Conservation (phyloP, 2,888 invertebrate species). For the Thereva nobilitata region DNA sequence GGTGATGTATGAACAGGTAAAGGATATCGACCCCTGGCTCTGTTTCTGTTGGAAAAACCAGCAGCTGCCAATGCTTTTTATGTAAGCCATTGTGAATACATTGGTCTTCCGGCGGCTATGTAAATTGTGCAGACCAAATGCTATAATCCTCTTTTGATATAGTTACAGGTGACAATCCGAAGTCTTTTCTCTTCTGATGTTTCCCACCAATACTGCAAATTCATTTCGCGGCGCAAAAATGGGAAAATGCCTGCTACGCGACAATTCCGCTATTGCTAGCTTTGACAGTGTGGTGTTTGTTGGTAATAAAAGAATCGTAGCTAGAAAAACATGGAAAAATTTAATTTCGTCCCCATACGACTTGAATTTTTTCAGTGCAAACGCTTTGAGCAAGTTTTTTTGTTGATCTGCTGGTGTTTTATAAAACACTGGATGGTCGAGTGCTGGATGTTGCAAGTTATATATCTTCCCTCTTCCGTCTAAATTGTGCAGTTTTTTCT, state of each 20-base stretch:
- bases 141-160: slow-evolving; percentile 28
- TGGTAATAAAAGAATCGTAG: neutral
- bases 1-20: slow-evolving; percentile 16
- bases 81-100: slow-evolving; percentile 15
- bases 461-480: neutral
- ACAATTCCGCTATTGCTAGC: neutral
- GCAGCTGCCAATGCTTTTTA: slow-evolving; percentile 21
- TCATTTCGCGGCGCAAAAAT: slow-evolving; percentile 27
- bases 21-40: neutral
- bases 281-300: slow-evolving; percentile 19
- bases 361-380: slow-evolving; percentile 20
- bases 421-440: neutral
- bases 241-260: neutral
- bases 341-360: slow-evolving; percentile 15
- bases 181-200: slow-evolving; percentile 22
- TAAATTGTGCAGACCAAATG: slow-evolving; percentile 23
- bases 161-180: slow-evolving; percentile 29
- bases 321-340: slow-evolving; percentile 19
- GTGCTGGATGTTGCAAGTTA: neutral
- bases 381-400: slow-evolving; percentile 16
- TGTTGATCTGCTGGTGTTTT: slow-evolving; percentile 9
- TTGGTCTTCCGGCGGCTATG: slow-evolving; percentile 27
- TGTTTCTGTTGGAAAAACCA: neutral
- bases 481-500: neutral
- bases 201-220: slow-evolving; percentile 30